Evolutionary conservation across 2,113 vertebrate species (phyloP).

Genomic region (Pimephales promelas): DNA sequence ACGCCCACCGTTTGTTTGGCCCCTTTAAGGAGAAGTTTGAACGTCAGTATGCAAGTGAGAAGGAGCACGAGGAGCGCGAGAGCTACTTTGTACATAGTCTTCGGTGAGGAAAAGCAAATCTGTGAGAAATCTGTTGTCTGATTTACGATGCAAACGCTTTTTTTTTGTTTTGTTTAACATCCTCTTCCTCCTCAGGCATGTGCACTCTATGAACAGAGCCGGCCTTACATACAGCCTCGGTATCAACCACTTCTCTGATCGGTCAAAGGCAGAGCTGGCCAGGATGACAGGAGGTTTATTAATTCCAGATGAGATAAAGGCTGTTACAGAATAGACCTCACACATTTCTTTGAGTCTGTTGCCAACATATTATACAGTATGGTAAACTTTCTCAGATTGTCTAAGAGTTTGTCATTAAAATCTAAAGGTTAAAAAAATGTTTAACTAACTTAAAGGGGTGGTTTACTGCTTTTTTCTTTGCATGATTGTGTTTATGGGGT

Average conservation of each 20-base stretch:
- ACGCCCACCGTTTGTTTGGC: constrained; percentile 70
- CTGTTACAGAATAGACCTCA: neutral
- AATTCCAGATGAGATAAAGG: neutral
- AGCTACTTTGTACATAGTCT: constrained; percentile 80
- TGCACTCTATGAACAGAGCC: neutral
- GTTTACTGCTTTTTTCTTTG: too few relatives aligned
- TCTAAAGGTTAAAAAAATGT: too few relatives aligned
- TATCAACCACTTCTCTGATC: neutral
- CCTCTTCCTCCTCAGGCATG: neutral
- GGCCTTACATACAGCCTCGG: neutral
- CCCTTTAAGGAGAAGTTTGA: constrained; percentile 73
- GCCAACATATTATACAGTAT: neutral
- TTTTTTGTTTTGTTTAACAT: neutral
- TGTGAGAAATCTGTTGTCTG: neutral
- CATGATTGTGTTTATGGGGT: too few relatives aligned
- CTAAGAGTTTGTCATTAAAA: too few relatives aligned
- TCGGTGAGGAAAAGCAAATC: constrained; percentile 64
- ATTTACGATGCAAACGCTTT: neutral
- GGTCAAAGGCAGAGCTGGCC: neutral
- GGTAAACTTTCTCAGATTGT: neutral
- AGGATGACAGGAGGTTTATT: neutral
- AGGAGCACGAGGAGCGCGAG: constrained; percentile 78
- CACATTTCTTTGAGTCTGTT: neutral
- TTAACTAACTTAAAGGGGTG: too few relatives aligned
- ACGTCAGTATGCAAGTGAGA: constrained; percentile 61